phyloP scores from a whole-genome alignment of 2,888 invertebrate species.

The Callinectes sapidus region DNA sequence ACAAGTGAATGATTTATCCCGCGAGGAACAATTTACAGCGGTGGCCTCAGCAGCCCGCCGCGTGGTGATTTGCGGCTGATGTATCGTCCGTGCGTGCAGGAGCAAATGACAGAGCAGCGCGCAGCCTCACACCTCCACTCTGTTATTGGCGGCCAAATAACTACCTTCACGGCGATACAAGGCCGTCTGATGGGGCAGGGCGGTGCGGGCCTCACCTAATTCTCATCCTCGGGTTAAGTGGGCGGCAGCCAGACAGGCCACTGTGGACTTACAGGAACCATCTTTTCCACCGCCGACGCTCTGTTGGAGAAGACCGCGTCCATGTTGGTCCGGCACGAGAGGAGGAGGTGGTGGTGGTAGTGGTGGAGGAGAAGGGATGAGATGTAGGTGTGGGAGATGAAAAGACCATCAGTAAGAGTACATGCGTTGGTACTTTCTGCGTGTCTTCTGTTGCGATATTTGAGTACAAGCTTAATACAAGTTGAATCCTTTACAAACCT shows the following conservation, averaged over 20 bases:
- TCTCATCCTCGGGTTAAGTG: constrained; percentile 52
- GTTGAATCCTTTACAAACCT: background rate
- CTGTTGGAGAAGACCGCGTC: background rate
- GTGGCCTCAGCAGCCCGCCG: constrained; percentile 41
- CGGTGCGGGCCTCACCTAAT: constrained; percentile 42
- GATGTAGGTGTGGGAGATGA: background rate
- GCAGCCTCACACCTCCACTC: constrained; percentile 61
- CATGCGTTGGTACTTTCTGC: background rate
- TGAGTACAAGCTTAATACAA: background rate
- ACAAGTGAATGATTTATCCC: constrained; percentile 64
- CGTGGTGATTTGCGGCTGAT: constrained; percentile 61
- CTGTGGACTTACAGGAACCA: constrained; percentile 52
- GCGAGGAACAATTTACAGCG: constrained; percentile 45
- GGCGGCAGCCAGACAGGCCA: constrained; percentile 42
- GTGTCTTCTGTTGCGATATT: background rate
- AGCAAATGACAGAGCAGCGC: constrained; percentile 57
- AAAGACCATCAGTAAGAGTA: background rate
- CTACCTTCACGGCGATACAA: constrained; percentile 50
- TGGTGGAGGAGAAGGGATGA: background rate
- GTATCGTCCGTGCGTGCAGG: constrained; percentile 55
- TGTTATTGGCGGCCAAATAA: constrained; percentile 66
- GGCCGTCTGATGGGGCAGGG: constrained; percentile 50
- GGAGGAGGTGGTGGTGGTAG: background rate
- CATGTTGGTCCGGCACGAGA: constrained; percentile 41
- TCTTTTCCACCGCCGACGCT: background rate